These are phyloP conservation scores for Drosophila ercepeae DNA, from an alignment of 1,140 invertebrate genomes.

Conservation along the genomic window DNA sequence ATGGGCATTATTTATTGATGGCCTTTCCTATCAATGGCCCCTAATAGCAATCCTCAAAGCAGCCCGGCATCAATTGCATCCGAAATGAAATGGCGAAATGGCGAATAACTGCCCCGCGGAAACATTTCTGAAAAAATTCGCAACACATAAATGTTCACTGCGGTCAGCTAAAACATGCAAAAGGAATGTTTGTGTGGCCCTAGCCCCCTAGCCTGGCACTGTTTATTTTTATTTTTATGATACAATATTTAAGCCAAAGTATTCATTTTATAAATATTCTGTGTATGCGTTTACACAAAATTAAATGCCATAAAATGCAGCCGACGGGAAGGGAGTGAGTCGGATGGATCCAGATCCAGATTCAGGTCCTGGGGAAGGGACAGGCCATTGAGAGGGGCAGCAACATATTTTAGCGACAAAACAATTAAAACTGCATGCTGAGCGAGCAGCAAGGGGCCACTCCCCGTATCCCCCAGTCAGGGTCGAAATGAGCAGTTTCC, in stretches of 20 bases:
- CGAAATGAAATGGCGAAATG: constrained; percentile 12
- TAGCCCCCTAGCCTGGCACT: background rate
- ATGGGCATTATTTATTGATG: constrained; percentile 17
- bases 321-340: background rate
- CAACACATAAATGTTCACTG: constrained; percentile 34
- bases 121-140: constrained; percentile 28
- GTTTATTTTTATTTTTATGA: constrained; percentile 53
- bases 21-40: constrained; percentile 16
- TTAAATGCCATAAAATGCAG: constrained; percentile 70
- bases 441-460: constrained; percentile 35
- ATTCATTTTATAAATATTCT: constrained; percentile 22
- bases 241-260: constrained; percentile 42
- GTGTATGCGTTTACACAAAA: constrained; percentile 34
- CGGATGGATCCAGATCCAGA: background rate
- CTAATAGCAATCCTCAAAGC: constrained; percentile 17
- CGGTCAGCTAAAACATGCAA: constrained; percentile 32
- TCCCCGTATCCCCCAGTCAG: constrained; percentile 16
- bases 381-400: constrained; percentile 1
- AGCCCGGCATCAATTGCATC: constrained; percentile 17
- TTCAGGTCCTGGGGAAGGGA: background rate
- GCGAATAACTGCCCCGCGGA: constrained; percentile 19
- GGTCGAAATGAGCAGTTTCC: constrained; percentile 66
- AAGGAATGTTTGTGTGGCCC: constrained; percentile 5
- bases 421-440: constrained; percentile 75
- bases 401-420: constrained; percentile 67